Evolutionary conservation across 2,113 vertebrate species (phyloP), one percentile per base, ranked within the genome.

Genomic region (Callaeas wilsoni): DNA sequence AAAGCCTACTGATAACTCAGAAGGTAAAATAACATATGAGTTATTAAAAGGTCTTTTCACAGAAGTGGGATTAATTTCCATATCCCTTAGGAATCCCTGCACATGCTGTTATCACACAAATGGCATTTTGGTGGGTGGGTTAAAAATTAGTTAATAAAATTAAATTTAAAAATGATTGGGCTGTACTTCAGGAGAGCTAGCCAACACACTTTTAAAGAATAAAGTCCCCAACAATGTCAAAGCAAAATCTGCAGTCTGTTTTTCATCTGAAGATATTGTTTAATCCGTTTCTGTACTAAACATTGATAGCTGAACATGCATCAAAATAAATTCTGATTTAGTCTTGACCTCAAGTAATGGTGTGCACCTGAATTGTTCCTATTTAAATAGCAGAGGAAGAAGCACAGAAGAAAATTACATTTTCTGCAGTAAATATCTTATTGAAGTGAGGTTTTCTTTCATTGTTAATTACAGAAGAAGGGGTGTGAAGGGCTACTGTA

Each of bases 21-120:
- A 84, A 92, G 53, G 88, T 92, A 94, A 97, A 97, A 97, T 95
- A 97, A 95, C 92, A 96, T 96, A 96, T 96, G 92, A 97, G 96
- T 97, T 97, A 97, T 98, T 97, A 96, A 97, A 97, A 97, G 96
- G 89, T 95, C 96, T 97, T 97, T 96, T 95, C 89, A 93, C 92
- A 93, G 94, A 96, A 91, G 82, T 92, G 89, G 90, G 92, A 96
- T 97, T 97, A 87, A 97, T 98, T 97, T 98, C 97, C 97, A 96
- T 97, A 94, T 95, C 96, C 93, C 95, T 52, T 73, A 94, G 96
- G 95, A 97, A 65, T 87, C 90, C 86, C 74, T 94, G 89, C 90
- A 92, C 53, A 94, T 29, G 90, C 83, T 91, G 93, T 96, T 97
- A 96, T 93, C 93, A 97, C 91, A 94, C 87, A 97, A 97, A 97